These are phyloP conservation scores for Hippocampus zosterae DNA, from an alignment of 2,113 vertebrate genomes.

Conservation along the genomic window DNA sequence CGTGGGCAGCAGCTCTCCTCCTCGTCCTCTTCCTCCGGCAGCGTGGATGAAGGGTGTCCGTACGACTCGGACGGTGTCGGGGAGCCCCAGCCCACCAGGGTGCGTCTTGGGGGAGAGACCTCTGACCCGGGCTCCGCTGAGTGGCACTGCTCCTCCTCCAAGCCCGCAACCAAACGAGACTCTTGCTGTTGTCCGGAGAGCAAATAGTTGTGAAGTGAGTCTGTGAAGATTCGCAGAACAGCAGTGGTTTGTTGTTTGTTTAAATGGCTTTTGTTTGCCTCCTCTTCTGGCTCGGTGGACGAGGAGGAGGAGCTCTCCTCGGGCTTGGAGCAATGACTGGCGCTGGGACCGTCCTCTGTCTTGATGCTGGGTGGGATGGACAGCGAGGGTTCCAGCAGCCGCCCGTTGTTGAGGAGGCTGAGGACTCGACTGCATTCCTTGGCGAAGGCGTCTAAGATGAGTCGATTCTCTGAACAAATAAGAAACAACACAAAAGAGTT, in stretches of 20 bases:
- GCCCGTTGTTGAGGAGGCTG: slow-evolving; percentile 91
- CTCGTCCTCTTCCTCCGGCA: slow-evolving; percentile 86
- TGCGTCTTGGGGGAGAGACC: slow-evolving; percentile 81
- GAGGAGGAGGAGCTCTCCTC: slow-evolving; percentile 80
- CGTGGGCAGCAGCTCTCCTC: slow-evolving; percentile 94
- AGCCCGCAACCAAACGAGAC: slow-evolving; percentile 54
- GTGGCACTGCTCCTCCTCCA: slow-evolving; percentile 74
- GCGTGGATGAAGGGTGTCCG: slow-evolving; percentile 92
- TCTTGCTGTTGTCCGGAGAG: slow-evolving; percentile 71
- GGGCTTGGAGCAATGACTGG: slow-evolving; percentile 59
- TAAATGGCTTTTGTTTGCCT: slow-evolving; percentile 82
- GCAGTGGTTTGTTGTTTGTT: slow-evolving; percentile 93
- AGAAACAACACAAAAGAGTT: background rate
- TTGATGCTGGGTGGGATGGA: slow-evolving; percentile 85
- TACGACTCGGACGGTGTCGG: slow-evolving; percentile 94
- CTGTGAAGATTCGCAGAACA: slow-evolving; percentile 92
- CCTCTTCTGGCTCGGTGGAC: slow-evolving; percentile 71
- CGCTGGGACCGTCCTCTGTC: slow-evolving; percentile 78
- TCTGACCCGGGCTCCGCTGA: slow-evolving; percentile 77
- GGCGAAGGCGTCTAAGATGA: slow-evolving; percentile 96
- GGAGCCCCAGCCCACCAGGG: slow-evolving; percentile 90
- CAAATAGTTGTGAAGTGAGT: slow-evolving; percentile 96
- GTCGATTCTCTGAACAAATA: slow-evolving; percentile 82
- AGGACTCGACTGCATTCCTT: slow-evolving; percentile 98
- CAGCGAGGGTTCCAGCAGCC: slow-evolving; percentile 84